These are phyloP conservation scores for Blomia tropicalis DNA, from an alignment of 2,888 invertebrate genomes.

Conservation along the genomic window DNA sequence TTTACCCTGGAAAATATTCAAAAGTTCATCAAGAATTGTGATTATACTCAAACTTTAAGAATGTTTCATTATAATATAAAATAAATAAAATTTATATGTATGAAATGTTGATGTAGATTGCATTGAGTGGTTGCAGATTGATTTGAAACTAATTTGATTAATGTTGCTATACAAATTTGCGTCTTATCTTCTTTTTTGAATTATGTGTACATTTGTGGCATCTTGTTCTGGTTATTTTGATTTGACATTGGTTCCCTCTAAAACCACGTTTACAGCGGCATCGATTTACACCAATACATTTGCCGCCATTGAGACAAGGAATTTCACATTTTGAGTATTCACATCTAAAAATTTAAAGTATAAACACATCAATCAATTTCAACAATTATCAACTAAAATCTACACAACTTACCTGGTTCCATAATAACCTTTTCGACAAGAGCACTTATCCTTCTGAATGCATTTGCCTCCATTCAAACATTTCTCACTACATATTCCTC, in stretches of 20 bases:
- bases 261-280: conserved; percentile 71
- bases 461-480: conserved; percentile 88
- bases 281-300: conserved; percentile 71
- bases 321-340: conserved; percentile 53
- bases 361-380: conserved; percentile 21
- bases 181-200: conserved; percentile 3
- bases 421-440: conserved; percentile 76
- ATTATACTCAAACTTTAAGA: neutral
- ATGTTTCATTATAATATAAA: neutral
- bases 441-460: conserved; percentile 79
- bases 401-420: conserved; percentile 66
- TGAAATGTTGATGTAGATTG: too few relatives aligned
- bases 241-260: conserved; percentile 72
- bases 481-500: conserved; percentile 76
- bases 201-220: neutral
- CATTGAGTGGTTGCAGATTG: neutral
- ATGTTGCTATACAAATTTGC: conserved; percentile 16
- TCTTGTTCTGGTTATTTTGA: neutral
- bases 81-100: neutral
- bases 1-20: conserved; percentile 51
- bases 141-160: too few relatives aligned
- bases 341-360: conserved; percentile 19
- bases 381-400: conserved; percentile 14
- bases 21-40: conserved; percentile 13
- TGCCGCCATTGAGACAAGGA: conserved; percentile 75